Evolutionary conservation across 1,140 invertebrate species (phyloP).

Genomic region (Dendrolimus kikuchii): DNA sequence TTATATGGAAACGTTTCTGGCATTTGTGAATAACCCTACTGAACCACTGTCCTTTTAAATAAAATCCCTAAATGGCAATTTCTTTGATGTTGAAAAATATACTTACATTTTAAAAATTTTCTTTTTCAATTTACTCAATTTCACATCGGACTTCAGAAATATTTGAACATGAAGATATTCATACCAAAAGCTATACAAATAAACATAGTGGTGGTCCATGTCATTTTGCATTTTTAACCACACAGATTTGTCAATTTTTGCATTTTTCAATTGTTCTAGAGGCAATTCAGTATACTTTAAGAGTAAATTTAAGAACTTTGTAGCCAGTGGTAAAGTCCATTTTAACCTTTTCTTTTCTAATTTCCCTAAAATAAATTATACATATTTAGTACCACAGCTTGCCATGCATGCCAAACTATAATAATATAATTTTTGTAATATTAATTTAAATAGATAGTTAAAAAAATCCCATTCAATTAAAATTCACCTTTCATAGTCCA

Average conservation of each 20-base stretch:
- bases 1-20: no score
- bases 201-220: conserved; percentile 33
- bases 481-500: no score
- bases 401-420: no score
- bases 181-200: conserved; percentile 44
- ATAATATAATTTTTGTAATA: no score
- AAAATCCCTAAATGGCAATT: no score
- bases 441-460: no score
- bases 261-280: conserved; percentile 42
- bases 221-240: conserved; percentile 41
- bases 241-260: conserved; percentile 33
- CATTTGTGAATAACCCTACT: no score
- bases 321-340: conserved; percentile 39
- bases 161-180: conserved; percentile 40
- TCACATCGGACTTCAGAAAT: conserved; percentile 39
- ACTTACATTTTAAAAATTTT: conserved; percentile 39
- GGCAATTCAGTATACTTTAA: conserved; percentile 29
- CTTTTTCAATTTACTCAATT: conserved; percentile 33
- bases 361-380: conserved; percentile 29
- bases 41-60: no score
- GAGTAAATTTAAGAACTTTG: conserved; percentile 38
- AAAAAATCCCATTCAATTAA: no score
- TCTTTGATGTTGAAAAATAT: not conserved
- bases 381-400: no score
- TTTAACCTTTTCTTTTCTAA: conserved; percentile 29